Evolutionary conservation across 1,140 invertebrate genomes (phyloP).

Genomic region (Conus betulinus): DNA sequence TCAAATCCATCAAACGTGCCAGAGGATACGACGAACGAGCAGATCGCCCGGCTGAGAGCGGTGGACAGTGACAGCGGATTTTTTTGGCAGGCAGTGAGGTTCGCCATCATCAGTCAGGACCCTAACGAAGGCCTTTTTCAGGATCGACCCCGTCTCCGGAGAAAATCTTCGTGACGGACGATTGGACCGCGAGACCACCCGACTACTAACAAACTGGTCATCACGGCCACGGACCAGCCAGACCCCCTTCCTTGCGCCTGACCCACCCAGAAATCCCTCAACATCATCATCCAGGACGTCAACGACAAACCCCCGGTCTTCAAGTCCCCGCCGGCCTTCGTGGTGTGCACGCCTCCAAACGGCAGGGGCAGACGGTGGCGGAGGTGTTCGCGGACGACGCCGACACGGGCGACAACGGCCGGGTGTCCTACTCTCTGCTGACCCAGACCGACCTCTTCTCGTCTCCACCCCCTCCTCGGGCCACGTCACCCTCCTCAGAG

Average conservation of each 20-base stretch:
- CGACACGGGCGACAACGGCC: slow-evolving; percentile 65
- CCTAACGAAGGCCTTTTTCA: slow-evolving; percentile 87
- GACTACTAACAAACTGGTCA: slow-evolving; percentile 92
- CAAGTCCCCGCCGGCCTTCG: slow-evolving; percentile 86
- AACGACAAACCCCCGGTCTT: slow-evolving; percentile 96
- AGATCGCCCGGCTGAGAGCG: slow-evolving; percentile 77
- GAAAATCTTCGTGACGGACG: slow-evolving; percentile 87
- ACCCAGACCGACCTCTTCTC: slow-evolving; percentile 78
- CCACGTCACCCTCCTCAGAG: slow-evolving; percentile 68
- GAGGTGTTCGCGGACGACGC: slow-evolving; percentile 79
- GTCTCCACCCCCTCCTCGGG: no score
- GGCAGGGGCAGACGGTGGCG: slow-evolving; percentile 49
- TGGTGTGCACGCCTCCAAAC: slow-evolving; percentile 62
- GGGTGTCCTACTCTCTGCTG: slow-evolving; percentile 86
- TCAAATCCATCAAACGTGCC: slow-evolving; percentile 95
- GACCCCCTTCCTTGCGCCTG: slow-evolving; percentile 82
- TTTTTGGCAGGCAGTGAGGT: slow-evolving; percentile 81
- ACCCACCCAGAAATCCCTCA: slow-evolving; percentile 90
- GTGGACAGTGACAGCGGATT: slow-evolving; percentile 77
- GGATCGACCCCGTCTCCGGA: slow-evolving; percentile 89
- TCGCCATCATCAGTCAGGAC: slow-evolving; percentile 81
- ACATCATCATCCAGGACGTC: slow-evolving; percentile 83
- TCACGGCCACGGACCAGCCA: slow-evolving; percentile 93
- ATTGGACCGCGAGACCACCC: slow-evolving; percentile 91
- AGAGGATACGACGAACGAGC: slow-evolving; percentile 81